Percentiles rank a stretch among this genome's conserved stretches.
Evolutionary conservation across 2,888 invertebrate genomes (phyloP).

Genomic region (Dendrolimus pini): DNA sequence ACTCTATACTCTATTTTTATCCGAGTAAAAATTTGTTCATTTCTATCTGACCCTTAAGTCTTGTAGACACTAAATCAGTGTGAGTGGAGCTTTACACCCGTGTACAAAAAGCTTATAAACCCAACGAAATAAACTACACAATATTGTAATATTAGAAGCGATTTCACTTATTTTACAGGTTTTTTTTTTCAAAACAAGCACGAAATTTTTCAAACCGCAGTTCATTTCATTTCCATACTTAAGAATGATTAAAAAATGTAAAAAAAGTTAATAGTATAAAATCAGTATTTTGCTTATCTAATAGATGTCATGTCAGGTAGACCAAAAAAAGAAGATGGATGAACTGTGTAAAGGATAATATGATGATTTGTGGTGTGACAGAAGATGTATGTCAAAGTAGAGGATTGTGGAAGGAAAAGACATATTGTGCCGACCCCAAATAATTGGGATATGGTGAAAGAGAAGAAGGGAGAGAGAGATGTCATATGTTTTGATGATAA

Average conservation of each 20-base stretch:
- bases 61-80: slow-evolving; percentile 1
- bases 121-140: slow-evolving; percentile 43
- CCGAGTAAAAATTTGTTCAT: not conserved
- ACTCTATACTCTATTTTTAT: not conserved
- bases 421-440: no score
- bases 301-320: no score
- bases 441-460: no score
- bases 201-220: slow-evolving; percentile 16
- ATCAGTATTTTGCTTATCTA: not conserved
- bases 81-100: slow-evolving; percentile 1
- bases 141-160: slow-evolving; percentile 29
- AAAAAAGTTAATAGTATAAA: not conserved
- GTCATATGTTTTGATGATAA: not conserved
- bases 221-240: slow-evolving; percentile 1
- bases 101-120: slow-evolving; percentile 43
- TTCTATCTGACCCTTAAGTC: no score
- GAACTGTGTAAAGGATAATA: no score
- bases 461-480: no score
- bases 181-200: slow-evolving; percentile 44
- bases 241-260: not conserved
- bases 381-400: no score
- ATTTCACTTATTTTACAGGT: slow-evolving; percentile 36
- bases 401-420: no score
- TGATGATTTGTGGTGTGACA: no score
- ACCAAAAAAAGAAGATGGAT: no score